Evolutionary conservation across 2,797 vertebrate species (phyloP), one percentile per base, ranked within the genome.

Genomic region (Sphenodon punctatus): DNA sequence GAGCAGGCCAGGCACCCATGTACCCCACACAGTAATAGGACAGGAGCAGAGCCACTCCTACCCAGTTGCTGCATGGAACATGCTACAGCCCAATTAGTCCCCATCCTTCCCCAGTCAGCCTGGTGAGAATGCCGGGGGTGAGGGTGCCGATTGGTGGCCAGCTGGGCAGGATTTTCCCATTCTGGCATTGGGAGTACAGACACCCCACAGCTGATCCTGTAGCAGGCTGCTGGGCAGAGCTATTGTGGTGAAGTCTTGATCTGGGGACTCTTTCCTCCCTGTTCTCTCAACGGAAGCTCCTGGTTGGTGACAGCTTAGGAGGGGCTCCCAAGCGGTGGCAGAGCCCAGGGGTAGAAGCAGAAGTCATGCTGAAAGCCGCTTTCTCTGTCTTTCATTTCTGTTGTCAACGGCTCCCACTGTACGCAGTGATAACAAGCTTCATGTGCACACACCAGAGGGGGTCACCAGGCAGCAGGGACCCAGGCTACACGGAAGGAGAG

Each of bases 361-460:
- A 48, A 81, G 42, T 25, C 67, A 61, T 22, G 32, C 65, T 79
- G 67, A 60, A 82, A 80, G 49, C 75, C 27, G 14, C 25, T 51
- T 51, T 51, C 25, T 27, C n/a, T 13, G 49, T 25, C 36, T 34
- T 34, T 84, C 41, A n/a, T 34, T 42, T 63, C 73, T 80, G 79
- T 45, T 32, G 0, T n/a, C 69, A 77, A 74, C 39, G 67, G 75
- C 75, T 75, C 67, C 63, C 10, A 27, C 51, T 86, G 67, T 23
- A 13, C 19, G 46, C 51, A 42, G 53, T 63, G 67, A 81, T 69
- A 84, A 72, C 30, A 56, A 88, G 63, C 63, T 78, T 61, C 76
- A 51, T 22, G 42, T 61, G 23, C 46, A 61, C 27, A 0, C 39
- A 45, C n/a, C 60, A 80, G 39, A 77, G 68, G 11, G 27, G 85